Base-by-base conservation (phyloP, 2,888 invertebrate species). In the Polylopha cassiicola region DNA sequence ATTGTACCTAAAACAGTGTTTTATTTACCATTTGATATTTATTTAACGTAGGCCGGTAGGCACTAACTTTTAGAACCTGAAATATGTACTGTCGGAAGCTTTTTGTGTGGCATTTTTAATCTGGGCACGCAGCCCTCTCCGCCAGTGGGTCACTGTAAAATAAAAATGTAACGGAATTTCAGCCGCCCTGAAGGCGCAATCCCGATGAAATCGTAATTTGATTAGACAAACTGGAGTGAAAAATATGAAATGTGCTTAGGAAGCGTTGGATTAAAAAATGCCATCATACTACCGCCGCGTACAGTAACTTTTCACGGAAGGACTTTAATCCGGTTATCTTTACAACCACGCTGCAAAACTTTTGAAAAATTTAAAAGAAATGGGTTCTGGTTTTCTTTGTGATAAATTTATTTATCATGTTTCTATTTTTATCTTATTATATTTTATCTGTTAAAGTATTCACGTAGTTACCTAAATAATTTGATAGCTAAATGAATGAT, bases 31-130 rank as follows among this genome's bases (percentile, higher is more conserved):
- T n/a, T n/a, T n/a, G n/a, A n/a, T n/a, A n/a, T n/a, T n/a, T n/a
- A n/a, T n/a, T n/a, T n/a, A n/a, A n/a, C n/a, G n/a, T n/a, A n/a
- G n/a, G n/a, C n/a, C n/a, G n/a, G n/a, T n/a, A n/a, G n/a, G n/a
- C n/a, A 26, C 16, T 27, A 39, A 32, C 26, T 26, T 39, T 39
- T 22, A 32, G 33, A 39, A 39, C n/a, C n/a, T 39, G 32, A 21
- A 22, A 27, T 18, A 21, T 31, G 16, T 22, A 24, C 26, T 31
- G 21, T 17, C 9, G 10, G 14, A 39, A 37, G 27, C 23, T 39
- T 37, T 31, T 16, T 27, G 31, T 27, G 37, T 10, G 39, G 37
- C 39, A 34, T 46, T 46, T 43, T 37, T 46, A 46, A 46, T 46
- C 37, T 33, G 33, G 23, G 13, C 18, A 9, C 13, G 10, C 30